Evolutionary conservation across 2,797 vertebrate species (phyloP).

Genomic region (Sebastes vulpes): DNA sequence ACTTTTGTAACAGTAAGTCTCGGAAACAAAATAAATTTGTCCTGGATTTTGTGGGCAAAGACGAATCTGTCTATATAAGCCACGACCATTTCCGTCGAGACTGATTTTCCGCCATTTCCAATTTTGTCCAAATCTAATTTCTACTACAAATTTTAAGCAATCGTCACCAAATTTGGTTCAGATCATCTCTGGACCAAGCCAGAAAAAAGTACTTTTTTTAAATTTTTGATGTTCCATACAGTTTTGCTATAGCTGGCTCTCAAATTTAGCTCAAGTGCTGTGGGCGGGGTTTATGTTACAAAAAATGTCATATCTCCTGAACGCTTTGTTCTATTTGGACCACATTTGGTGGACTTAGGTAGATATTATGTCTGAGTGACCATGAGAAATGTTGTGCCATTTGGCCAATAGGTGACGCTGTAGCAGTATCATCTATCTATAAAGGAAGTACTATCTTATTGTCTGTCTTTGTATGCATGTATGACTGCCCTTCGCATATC

Average conservation of each 20-base stretch:
- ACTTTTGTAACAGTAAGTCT: neutral
- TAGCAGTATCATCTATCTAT: neutral
- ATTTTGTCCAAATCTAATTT: neutral
- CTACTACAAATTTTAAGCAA: neutral
- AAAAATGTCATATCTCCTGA: neutral
- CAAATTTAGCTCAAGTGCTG: neutral
- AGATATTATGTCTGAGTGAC: neutral
- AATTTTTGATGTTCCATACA: neutral
- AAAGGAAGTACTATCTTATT: neutral
- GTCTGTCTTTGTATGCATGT: no score
- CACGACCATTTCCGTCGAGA: rapidly evolving
- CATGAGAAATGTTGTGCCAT: neutral
- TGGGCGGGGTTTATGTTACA: neutral
- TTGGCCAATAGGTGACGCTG: neutral
- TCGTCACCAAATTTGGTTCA: neutral
- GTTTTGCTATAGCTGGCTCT: neutral
- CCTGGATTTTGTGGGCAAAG: no score
- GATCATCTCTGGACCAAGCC: neutral
- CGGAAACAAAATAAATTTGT: neutral
- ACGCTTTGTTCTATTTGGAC: neutral
- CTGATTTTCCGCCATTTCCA: rapidly evolving
- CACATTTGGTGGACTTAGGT: neutral
- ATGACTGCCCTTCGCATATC: no score
- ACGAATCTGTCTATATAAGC: no score
- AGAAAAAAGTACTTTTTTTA: no score